A percentile compares a stretch with the other conserved stretches of the same genome.
Evolutionary conservation across 2,888 invertebrate genomes (phyloP).

Genomic region (Hololepta plana): DNA sequence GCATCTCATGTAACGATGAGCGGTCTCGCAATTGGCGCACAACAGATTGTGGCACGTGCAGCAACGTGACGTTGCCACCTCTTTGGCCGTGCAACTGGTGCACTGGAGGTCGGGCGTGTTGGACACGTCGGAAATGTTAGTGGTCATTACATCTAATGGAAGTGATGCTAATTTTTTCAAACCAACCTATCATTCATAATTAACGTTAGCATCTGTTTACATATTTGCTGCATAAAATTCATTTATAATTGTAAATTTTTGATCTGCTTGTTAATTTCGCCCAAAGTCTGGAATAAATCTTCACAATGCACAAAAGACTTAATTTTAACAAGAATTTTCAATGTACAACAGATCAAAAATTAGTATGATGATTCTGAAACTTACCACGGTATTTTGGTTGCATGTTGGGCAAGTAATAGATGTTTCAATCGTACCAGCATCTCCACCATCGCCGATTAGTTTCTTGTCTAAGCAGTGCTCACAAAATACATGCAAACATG

Average conservation of each 20-base stretch:
- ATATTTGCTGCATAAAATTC: too few relatives aligned
- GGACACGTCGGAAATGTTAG: slow-evolving; percentile 68
- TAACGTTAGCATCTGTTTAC: too few relatives aligned
- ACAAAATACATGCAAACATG: slow-evolving; percentile 91
- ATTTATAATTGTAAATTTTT: slow-evolving; percentile 5
- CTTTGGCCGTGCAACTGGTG: slow-evolving; percentile 90
- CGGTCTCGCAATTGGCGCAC: slow-evolving; percentile 86
- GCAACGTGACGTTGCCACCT: slow-evolving; percentile 84
- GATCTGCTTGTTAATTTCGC: too few relatives aligned
- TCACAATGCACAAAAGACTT: too few relatives aligned
- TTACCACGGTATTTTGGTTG: slow-evolving; percentile 68
- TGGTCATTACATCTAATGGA: slow-evolving; percentile 71
- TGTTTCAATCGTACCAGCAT: slow-evolving; percentile 42
- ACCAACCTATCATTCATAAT: slow-evolving; percentile 42
- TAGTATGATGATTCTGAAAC: slow-evolving; percentile 6
- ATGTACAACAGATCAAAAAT: slow-evolving; percentile 1
- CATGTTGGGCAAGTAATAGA: slow-evolving; percentile 63
- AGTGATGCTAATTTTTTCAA: slow-evolving; percentile 61
- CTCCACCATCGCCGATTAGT: slow-evolving; percentile 51
- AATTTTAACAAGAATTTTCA: neutral
- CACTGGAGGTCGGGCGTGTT: slow-evolving; percentile 42
- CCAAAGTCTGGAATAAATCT: too few relatives aligned
- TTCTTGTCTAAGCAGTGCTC: slow-evolving; percentile 76
- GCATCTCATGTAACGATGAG: slow-evolving; percentile 92
- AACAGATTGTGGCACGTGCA: slow-evolving; percentile 89